These are phyloP conservation scores for Philopotamus ludificatus DNA, from an alignment of 1,140 invertebrate species.

Conservation along the genomic window DNA sequence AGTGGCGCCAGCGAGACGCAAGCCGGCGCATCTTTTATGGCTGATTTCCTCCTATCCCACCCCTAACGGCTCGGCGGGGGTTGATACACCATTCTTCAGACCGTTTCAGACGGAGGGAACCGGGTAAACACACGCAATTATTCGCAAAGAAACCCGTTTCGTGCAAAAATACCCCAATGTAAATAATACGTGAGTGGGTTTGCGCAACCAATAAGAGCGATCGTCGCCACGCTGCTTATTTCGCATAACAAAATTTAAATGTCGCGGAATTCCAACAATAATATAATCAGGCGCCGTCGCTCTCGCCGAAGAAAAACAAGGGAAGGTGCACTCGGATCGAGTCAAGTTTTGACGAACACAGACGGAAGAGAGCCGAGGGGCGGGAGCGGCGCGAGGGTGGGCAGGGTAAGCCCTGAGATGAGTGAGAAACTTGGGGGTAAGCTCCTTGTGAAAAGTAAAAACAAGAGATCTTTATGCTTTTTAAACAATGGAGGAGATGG, in stretches of 20 bases:
- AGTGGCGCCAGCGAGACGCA: constrained; percentile 7
- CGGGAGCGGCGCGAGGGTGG: not conserved
- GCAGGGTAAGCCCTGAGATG: not conserved
- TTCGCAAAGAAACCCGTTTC: too few species aligned
- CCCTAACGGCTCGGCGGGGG: not conserved
- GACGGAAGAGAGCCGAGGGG: not conserved
- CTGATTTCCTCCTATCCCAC: not conserved
- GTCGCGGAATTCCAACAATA: not conserved
- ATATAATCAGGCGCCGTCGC: not conserved
- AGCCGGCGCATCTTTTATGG: not conserved
- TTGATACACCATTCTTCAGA: too few species aligned
- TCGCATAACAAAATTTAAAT: not conserved
- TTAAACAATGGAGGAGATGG: constrained; percentile 3
- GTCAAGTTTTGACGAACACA: constrained; percentile 11
- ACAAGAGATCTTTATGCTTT: constrained; percentile 12
- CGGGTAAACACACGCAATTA: too few species aligned
- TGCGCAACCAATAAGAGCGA: too few species aligned
- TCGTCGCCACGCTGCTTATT: too few species aligned
- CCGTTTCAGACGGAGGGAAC: too few species aligned
- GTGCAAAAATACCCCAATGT: too few species aligned
- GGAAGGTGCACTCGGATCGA: constrained; percentile 1
- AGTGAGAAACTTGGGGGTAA: constrained; percentile 18
- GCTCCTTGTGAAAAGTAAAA: constrained; percentile 13
- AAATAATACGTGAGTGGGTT: too few species aligned
- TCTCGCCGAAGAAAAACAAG: not conserved